These are phyloP conservation scores for Eumacrocentrus americanus DNA, from an alignment of 2,888 invertebrate genomes.

Conservation along the genomic window DNA sequence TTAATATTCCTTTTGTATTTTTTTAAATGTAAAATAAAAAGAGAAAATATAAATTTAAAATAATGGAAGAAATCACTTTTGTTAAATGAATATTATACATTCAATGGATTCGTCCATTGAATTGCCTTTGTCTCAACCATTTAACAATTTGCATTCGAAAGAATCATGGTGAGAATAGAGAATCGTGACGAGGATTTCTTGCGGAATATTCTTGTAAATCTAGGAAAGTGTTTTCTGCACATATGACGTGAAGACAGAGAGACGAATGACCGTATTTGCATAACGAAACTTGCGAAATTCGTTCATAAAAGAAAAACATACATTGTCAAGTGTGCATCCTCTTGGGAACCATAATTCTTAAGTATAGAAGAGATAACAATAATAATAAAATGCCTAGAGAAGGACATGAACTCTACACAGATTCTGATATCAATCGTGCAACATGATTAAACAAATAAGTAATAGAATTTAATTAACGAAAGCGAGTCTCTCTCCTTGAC, in stretches of 20 bases:
- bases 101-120: too few species aligned
- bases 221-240: not conserved
- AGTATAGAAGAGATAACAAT: not conserved
- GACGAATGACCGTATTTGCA: conserved; percentile 1
- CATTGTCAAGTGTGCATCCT: not conserved
- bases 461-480: conserved; percentile 1
- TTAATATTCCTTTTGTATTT: not conserved
- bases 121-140: not conserved
- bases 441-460: not conserved
- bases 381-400: not conserved
- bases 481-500: conserved; percentile 7
- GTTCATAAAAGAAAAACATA: not conserved
- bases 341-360: not conserved
- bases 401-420: not conserved
- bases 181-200: not conserved
- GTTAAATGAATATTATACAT: too few species aligned
- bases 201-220: not conserved
- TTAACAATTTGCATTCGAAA: not conserved
- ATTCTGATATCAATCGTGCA: not conserved
- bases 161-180: not conserved
- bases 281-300: conserved; percentile 3
- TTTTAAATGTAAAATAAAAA: not conserved
- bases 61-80: too few species aligned
- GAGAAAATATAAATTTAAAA: not conserved
- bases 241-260: not conserved